Conservation (phyloP, 2,113 vertebrate genomes). For the Stegostoma tigrinum region DNA sequence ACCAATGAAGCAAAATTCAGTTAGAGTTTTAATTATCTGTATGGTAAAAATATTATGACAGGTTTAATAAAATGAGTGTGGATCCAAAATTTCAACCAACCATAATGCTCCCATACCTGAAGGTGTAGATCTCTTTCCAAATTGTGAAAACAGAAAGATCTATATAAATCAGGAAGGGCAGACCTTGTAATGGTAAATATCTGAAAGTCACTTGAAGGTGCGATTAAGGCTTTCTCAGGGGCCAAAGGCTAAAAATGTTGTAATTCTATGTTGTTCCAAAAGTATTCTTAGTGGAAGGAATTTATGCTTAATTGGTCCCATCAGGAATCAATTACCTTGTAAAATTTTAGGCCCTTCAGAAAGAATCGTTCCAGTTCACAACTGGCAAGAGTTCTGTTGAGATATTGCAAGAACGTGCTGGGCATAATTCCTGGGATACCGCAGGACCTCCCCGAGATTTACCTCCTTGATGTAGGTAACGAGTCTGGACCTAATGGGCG, state of each 20-base stretch:
- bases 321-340: not conserved
- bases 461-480: not conserved
- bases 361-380: not conserved
- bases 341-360: not conserved
- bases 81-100: not conserved
- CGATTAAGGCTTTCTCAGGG: not conserved
- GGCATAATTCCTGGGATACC: not conserved
- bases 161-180: not conserved
- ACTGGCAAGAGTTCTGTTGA: not conserved
- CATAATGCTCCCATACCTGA: not conserved
- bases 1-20: not conserved
- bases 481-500: not conserved
- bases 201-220: not conserved
- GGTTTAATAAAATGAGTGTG: not conserved
- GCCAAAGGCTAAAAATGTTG: not conserved
- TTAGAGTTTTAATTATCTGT: not conserved
- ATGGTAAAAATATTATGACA: not conserved
- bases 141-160: not conserved
- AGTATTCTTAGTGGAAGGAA: not conserved
- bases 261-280: not conserved
- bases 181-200: not conserved
- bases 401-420: not conserved
- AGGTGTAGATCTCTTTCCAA: not conserved
- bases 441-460: not conserved
- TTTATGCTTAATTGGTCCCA: not conserved